Evolutionary conservation across 2,797 vertebrate genomes (phyloP).

Genomic region (Melanotaenia parkinsoni): DNA sequence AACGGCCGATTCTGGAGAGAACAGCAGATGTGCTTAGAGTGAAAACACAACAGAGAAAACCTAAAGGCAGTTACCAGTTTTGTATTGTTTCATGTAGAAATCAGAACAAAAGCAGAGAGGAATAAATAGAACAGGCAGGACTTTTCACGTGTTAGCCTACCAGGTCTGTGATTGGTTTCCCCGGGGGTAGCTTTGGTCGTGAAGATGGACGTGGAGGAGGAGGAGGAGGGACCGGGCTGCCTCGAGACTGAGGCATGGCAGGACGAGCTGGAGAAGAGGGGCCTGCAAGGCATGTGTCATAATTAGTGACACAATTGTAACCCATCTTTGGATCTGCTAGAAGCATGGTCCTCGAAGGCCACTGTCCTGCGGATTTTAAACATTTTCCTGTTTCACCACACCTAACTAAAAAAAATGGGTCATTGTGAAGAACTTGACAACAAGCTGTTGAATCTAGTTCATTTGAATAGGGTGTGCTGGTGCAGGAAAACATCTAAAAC

Average conservation of each 20-base stretch:
- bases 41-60: neutral
- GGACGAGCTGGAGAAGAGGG: constrained; percentile 93
- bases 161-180: constrained; percentile 92
- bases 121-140: neutral
- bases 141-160: constrained; percentile 69
- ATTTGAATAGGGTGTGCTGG: too few species aligned
- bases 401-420: too few species aligned
- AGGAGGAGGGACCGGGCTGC: constrained; percentile 90
- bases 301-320: neutral
- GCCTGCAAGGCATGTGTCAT: constrained; percentile 76
- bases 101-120: neutral
- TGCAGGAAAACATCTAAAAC: too few species aligned
- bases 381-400: too few species aligned
- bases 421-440: too few species aligned
- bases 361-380: too few species aligned
- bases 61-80: neutral
- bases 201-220: constrained; percentile 93
- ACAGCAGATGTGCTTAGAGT: neutral
- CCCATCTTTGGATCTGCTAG: too few species aligned
- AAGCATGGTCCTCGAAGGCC: too few species aligned
- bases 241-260: constrained; percentile 86
- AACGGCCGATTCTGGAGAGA: constrained; percentile 90
- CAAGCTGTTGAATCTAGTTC: too few species aligned
- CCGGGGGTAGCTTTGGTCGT: constrained; percentile 92
- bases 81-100: neutral